Evolutionary conservation across 1,140 invertebrate genomes (phyloP).

Genomic region (Nasonia longicornis): DNA sequence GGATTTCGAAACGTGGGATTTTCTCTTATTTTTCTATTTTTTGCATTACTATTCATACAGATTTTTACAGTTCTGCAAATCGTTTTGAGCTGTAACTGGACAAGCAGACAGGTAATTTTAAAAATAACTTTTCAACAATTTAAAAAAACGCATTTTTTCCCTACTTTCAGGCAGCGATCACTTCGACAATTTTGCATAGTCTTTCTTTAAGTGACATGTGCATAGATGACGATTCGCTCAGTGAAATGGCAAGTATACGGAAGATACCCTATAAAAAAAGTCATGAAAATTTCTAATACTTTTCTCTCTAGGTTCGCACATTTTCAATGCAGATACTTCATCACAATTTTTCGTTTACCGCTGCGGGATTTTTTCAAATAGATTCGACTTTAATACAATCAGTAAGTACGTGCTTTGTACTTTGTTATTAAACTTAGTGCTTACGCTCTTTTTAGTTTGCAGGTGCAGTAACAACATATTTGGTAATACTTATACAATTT

Average conservation of each 20-base stretch:
- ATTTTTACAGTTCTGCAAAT: neutral
- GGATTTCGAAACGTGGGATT: neutral
- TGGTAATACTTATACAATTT: conserved; percentile 29
- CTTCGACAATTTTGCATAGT: conserved; percentile 8
- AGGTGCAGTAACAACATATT: conserved; percentile 29
- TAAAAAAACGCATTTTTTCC: neutral
- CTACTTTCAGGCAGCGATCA: neutral
- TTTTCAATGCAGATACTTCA: conserved; percentile 33
- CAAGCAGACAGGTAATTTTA: conserved; percentile 4
- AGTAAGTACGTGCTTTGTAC: neutral
- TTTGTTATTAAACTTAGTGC: neutral
- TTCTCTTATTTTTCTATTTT: neutral
- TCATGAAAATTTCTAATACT: neutral
- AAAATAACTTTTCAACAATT: neutral
- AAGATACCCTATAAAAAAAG: too few species aligned
- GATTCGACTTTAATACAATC: conserved; percentile 16
- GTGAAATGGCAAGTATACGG: neutral
- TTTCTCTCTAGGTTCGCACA: neutral
- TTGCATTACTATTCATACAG: neutral
- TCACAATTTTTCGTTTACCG: conserved; percentile 18
- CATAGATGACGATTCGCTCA: neutral
- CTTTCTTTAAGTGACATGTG: conserved; percentile 13
- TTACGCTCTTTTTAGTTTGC: conserved; percentile 13
- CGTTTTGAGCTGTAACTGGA: conserved; percentile 24
- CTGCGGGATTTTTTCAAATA: conserved; percentile 21